Evolutionary conservation across 1,140 invertebrate species (phyloP), one percentile per base, ranked within the genome.

Genomic region (Tigriopus japonicus): DNA sequence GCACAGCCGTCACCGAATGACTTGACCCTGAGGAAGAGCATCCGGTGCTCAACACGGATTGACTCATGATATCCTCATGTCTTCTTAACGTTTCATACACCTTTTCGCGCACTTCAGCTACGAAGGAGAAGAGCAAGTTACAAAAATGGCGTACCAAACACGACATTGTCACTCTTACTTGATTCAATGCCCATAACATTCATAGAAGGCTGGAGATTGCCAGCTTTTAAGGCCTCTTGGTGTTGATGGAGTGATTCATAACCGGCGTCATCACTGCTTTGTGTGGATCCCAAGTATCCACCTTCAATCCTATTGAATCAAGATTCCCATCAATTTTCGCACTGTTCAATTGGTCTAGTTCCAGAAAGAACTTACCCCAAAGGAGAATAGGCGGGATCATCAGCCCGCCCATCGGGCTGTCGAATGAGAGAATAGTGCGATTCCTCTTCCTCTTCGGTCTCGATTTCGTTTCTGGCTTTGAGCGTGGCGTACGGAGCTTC

Each of bases 1-100:
- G 21, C 17, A 23, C 35, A 23, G 35, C 35, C n/a, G 35, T 28
- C 35, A 28, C 35, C 19, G 52, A 54, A 23, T 54, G 52, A 54
- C 52, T 54, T 6, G 52, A 21, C 35, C 19, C 21, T 23, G 52
- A 54, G 5, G 52, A 28, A 13, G 21, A 49, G 21, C 19, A 15
- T 49, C n/a, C n/a, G 45, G 21, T 17, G 45, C 19, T 17, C 45
- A 49, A 21, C 6, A 49, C 15, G 3, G 21, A 49, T 49, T 49
- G 15, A 3, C 2, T 49, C 15, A 49, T 17, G 45, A 49, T 17
- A 10, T 15, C 28, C 9, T 35, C 28, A 35, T 35, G 28, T 35
- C 28, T 3, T 35, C 28, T 35, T n/a, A 58, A 58, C 40, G 55
- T 58, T 40, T 58, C 55, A 58, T 58, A 58, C n/a, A 58, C 55